Percentiles rank a stretch among this genome's conserved stretches.
phyloP scores from a whole-genome alignment of 2,113 vertebrate genomes.

The Trogon melanurus region DNA sequence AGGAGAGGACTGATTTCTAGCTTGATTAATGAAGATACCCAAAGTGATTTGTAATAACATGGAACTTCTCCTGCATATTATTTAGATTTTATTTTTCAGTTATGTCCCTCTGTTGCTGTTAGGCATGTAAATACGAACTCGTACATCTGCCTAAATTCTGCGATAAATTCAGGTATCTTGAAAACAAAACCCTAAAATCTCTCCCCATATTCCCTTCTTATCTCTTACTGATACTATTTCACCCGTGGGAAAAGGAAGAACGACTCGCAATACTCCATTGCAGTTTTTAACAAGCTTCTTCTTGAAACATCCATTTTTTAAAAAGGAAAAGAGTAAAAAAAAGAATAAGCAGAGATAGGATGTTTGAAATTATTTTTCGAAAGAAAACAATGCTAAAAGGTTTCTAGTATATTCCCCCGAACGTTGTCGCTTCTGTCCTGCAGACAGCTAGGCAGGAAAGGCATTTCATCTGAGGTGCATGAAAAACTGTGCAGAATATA shows the following conservation, averaged over 20 bases:
- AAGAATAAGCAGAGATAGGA: not conserved
- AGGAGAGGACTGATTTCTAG: not conserved
- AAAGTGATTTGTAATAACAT: not conserved
- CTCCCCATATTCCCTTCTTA: not conserved
- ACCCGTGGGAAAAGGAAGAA: not conserved
- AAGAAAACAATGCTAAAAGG: not conserved
- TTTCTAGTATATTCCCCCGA: not conserved
- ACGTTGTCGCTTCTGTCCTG: not conserved
- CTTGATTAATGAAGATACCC: conserved; percentile 31
- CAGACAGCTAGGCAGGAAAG: not conserved
- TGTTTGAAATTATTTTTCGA: not conserved
- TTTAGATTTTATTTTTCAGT: not conserved
- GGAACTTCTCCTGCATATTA: not conserved
- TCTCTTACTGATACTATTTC: not conserved
- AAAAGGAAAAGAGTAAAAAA: not conserved
- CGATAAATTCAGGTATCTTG: not conserved
- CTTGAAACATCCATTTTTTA: not conserved
- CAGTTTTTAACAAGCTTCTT: not conserved
- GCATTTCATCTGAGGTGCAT: not conserved
- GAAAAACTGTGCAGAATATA: not conserved
- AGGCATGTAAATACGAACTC: not conserved
- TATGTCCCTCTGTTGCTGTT: not conserved
- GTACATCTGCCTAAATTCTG: not conserved
- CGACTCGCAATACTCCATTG: not conserved
- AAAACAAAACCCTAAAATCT: not conserved